Conservation (phyloP, 1,140 invertebrate genomes). For the Copidosoma floridanum region DNA sequence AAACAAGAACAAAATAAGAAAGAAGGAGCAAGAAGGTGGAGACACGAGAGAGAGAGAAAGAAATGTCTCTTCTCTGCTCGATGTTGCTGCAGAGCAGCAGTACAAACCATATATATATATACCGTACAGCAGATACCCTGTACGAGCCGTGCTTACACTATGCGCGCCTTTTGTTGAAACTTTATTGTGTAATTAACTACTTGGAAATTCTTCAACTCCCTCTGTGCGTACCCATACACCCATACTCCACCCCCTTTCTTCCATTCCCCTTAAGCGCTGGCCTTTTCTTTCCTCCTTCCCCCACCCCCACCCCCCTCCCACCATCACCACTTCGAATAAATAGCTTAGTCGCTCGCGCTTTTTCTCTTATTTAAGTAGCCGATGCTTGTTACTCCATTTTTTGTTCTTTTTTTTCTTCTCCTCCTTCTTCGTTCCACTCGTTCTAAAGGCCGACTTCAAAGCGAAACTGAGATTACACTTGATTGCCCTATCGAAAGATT, state of each 20-base stretch:
- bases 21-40: too few relatives aligned
- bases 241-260: too few relatives aligned
- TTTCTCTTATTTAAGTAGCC: too few relatives aligned
- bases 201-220: conserved; percentile 23
- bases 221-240: not conserved
- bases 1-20: too few relatives aligned
- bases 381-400: too few relatives aligned
- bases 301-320: too few relatives aligned
- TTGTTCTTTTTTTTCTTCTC: not conserved
- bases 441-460: not conserved
- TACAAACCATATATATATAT: too few relatives aligned
- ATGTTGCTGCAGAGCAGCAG: conserved; percentile 14
- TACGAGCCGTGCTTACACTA: too few relatives aligned
- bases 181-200: conserved; percentile 27
- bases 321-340: conserved; percentile 21
- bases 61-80: conserved; percentile 15
- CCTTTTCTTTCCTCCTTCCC: not conserved
- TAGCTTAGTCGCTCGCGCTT: conserved; percentile 7
- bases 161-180: conserved; percentile 22
- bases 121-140: too few relatives aligned
- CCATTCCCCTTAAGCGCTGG: too few relatives aligned
- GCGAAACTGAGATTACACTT: not conserved
- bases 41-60: conserved; percentile 18
- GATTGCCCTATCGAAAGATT: not conserved
- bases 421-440: not conserved